These are phyloP conservation scores for Macrosoma leucophasiata DNA, from an alignment of 2,888 invertebrate species.

Conservation along the genomic window DNA sequence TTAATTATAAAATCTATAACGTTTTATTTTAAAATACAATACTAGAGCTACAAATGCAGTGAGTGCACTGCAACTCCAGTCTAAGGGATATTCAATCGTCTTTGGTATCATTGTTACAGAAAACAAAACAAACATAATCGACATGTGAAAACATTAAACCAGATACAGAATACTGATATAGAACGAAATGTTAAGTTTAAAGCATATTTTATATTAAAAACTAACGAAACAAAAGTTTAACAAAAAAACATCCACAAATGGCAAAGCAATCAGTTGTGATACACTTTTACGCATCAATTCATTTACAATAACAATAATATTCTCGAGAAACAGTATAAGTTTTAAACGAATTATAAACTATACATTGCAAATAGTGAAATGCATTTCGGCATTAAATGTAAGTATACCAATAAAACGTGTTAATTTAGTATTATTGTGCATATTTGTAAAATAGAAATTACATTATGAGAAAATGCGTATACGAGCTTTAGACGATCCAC, in stretches of 20 bases:
- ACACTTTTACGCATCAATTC: conserved; percentile 9
- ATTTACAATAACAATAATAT: conserved; percentile 14
- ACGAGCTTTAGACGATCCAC: too few relatives aligned
- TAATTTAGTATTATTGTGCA: conserved; percentile 13
- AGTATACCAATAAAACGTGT: conserved; percentile 12
- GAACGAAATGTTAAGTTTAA: conserved; percentile 61
- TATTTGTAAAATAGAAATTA: conserved; percentile 13
- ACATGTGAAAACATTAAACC: conserved; percentile 45
- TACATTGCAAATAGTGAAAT: conserved; percentile 11
- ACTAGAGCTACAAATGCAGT: conserved; percentile 46
- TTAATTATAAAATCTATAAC: conserved; percentile 52
- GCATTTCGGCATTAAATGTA: conserved; percentile 11
- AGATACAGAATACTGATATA: conserved; percentile 60
- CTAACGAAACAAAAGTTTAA: conserved; percentile 59
- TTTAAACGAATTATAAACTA: conserved; percentile 13
- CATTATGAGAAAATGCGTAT: conserved; percentile 5
- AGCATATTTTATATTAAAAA: conserved; percentile 58
- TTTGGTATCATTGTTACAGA: conserved; percentile 72
- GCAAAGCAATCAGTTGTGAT: conserved; percentile 36
- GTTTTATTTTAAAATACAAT: conserved; percentile 59
- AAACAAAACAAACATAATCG: conserved; percentile 49
- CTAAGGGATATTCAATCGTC: conserved; percentile 72
- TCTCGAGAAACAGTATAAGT: too few relatives aligned
- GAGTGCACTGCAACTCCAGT: conserved; percentile 45
- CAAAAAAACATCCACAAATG: conserved; percentile 46